These are phyloP conservation scores for Sebastes steindachneri DNA, from an alignment of 2,797 vertebrate genomes.

Conservation along the genomic window DNA sequence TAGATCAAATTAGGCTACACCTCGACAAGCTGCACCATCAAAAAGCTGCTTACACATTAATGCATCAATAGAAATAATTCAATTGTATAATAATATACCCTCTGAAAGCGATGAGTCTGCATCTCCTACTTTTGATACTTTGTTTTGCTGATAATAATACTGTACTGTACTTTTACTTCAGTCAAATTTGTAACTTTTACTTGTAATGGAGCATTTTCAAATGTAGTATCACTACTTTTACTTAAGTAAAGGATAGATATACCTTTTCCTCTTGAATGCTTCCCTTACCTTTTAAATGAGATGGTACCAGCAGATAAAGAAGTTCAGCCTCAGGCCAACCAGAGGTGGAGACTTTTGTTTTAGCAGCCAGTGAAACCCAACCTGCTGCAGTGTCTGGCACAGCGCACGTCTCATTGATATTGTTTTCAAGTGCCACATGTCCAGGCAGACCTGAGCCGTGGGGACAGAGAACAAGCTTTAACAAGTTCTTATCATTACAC, in stretches of 20 bases:
- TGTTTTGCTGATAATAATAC: no score
- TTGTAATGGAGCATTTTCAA: no score
- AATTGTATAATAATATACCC: background rate
- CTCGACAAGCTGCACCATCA: background rate
- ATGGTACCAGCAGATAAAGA: conserved; percentile 22
- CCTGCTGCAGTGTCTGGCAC: conserved; percentile 36
- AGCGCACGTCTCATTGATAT: conserved; percentile 69
- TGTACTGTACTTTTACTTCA: no score
- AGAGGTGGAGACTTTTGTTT: conserved; percentile 73
- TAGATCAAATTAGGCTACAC: background rate
- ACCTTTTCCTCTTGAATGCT: conserved; percentile 18
- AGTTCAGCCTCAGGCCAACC: conserved; percentile 45
- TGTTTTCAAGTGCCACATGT: conserved; percentile 63
- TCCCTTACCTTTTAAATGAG: conserved; percentile 22
- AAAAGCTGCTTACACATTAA: background rate
- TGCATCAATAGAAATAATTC: background rate
- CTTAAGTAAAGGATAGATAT: background rate
- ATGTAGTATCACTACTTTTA: background rate
- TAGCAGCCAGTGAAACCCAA: conserved; percentile 79
- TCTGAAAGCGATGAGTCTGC: background rate
- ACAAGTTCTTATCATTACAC: conserved; percentile 79
- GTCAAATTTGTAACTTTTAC: no score
- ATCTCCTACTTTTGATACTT: background rate
- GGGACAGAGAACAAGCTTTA: conserved; percentile 62
- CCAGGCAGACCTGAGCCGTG: conserved; percentile 67